Evolutionary conservation across 2,888 invertebrate genomes (phyloP).

Genomic region (Volucella inflata): DNA sequence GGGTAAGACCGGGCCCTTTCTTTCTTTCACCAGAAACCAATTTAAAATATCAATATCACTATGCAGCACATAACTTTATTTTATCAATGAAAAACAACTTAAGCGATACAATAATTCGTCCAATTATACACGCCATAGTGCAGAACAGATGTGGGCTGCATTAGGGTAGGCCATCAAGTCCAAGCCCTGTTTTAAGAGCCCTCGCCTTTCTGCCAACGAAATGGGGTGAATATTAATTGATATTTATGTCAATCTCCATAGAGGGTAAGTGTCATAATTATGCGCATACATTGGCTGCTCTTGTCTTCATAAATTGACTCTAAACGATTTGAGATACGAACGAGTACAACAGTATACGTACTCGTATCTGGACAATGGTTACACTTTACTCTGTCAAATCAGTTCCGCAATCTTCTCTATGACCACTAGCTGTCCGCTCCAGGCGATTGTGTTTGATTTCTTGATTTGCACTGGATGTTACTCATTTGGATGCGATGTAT

Average conservation of each 20-base stretch:
- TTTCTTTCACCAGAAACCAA: constrained; percentile 14
- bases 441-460: background rate
- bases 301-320: constrained; percentile 32
- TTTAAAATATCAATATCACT: constrained; percentile 67
- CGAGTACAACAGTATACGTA: background rate
- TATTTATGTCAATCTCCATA: constrained; percentile 56
- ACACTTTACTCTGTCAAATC: background rate
- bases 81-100: constrained; percentile 50
- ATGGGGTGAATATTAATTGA: constrained; percentile 72
- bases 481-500: constrained; percentile 11
- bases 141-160: constrained; percentile 70
- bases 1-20: constrained; percentile 21
- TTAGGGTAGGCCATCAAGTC: constrained; percentile 31
- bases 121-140: constrained; percentile 43
- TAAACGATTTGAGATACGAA: background rate
- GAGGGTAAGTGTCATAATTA: constrained; percentile 57
- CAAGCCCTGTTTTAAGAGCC: background rate
- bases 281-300: constrained; percentile 43
- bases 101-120: constrained; percentile 61
- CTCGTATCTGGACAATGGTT: background rate
- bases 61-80: constrained; percentile 41
- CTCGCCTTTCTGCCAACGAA: background rate
- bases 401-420: background rate
- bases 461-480: constrained; percentile 13
- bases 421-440: constrained; percentile 1